Evolutionary conservation across 2,888 invertebrate genomes (phyloP), one percentile per base, ranked within the genome.

Genomic region (Melanostoma scalare): DNA sequence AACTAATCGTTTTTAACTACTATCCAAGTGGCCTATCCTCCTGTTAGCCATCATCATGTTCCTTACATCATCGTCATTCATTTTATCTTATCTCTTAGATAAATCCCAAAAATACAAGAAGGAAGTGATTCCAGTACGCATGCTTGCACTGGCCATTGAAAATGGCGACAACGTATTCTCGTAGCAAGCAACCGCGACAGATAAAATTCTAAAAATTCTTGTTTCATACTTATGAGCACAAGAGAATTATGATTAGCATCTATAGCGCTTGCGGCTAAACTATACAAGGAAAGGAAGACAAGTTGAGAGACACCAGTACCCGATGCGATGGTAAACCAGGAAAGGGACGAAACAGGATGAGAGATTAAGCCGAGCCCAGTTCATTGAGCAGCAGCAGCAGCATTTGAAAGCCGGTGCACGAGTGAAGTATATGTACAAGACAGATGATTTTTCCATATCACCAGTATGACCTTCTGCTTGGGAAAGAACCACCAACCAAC

Each of bases 311-410:
- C 58, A 42, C 31, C 50, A 33, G n/a, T n/a, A n/a, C n/a, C n/a
- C n/a, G n/a, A n/a, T n/a, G n/a, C 35, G 60, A 35, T 46, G 55
- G 30, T 36, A 31, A 33, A 42, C 6, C 72, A 61, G 63, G 67
- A 56, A 75, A 81, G 68, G 72, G 63, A 82, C 69, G 73, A 69
- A 78, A 74, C 72, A 78, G 82, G 82, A 82, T 82, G 73, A 74
- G 63, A 82, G 73, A 78, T 82, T 69, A 82, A 58, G 61, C 72
- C 55, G 44, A 73, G n/a, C 42, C 33, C 67, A 72, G 76, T 81
- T 67, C 81, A 77, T 60, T 61, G 81, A 72, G 77, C 77, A 81
- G 50, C 58, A 71, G 38, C 52, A 48, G 55, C 77, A 44, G 73
- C 72, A 73, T 61, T 56, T 82, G 72, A 68, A 77, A 48, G 48